Percentiles rank a stretch among this genome's conserved stretches.
These are phyloP conservation scores for Globia sparganii DNA, from an alignment of 2,888 invertebrate species.

Conservation along the genomic window DNA sequence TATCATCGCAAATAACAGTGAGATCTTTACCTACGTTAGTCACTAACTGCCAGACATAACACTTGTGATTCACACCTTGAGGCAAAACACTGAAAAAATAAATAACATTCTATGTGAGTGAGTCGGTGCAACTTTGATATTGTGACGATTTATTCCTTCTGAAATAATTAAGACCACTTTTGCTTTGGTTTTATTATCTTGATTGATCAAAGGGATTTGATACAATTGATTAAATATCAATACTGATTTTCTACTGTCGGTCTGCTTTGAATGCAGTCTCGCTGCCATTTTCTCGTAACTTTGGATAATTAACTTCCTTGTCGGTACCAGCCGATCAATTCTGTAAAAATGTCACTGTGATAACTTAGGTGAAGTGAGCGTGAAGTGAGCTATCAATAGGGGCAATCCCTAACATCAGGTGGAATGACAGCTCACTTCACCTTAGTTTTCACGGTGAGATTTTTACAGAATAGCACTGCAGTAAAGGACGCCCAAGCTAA, in stretches of 20 bases:
- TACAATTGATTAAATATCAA: conserved; percentile 17
- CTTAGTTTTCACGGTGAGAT: too few relatives aligned
- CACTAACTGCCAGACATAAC: conserved; percentile 79
- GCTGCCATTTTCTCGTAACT: conserved; percentile 20
- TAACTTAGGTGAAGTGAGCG: too few relatives aligned
- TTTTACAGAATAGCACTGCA: too few relatives aligned
- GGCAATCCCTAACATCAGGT: too few relatives aligned
- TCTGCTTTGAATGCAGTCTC: conserved; percentile 12
- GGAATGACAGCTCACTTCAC: too few relatives aligned
- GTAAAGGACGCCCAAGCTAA: conserved; percentile 8
- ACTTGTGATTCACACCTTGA: conserved; percentile 84
- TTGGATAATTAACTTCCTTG: conserved; percentile 29
- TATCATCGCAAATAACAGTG: conserved; percentile 68
- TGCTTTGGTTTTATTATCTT: background rate
- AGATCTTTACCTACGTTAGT: conserved; percentile 79
- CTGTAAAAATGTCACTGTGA: too few relatives aligned
- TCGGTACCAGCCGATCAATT: too few relatives aligned
- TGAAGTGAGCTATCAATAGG: too few relatives aligned
- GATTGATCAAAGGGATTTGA: conserved; percentile 10
- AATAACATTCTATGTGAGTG: conserved; percentile 79
- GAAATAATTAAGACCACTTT: conserved; percentile 35
- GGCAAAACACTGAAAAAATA: conserved; percentile 84
- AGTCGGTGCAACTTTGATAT: conserved; percentile 67
- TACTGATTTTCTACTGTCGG: conserved; percentile 6
- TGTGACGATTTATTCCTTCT: conserved; percentile 44